phyloP scores from a whole-genome alignment of 2,888 invertebrate genomes.

The Macrophya annulata region DNA sequence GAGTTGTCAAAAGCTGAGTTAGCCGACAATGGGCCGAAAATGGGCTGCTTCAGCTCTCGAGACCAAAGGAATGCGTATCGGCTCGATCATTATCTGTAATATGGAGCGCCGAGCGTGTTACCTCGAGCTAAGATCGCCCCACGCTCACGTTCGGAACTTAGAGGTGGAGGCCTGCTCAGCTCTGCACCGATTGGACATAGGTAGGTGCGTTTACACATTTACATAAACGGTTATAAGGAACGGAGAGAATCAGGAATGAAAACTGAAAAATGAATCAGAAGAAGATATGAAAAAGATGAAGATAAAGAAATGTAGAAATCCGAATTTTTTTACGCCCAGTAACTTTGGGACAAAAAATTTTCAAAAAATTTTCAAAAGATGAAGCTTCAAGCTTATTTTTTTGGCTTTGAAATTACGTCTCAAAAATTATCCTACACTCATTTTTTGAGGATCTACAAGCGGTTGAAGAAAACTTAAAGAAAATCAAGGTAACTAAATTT shows the following conservation, averaged over 20 bases:
- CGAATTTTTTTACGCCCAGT: not conserved
- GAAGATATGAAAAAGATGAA: not conserved
- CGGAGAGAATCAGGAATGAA: not conserved
- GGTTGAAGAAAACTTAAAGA: no score
- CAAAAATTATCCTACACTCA: no score
- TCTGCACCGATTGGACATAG: not conserved
- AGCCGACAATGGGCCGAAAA: conserved; percentile 54
- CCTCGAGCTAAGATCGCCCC: conserved; percentile 34
- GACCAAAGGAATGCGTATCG: conserved; percentile 57
- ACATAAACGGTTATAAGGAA: conserved; percentile 12
- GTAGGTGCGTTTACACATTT: conserved; percentile 23
- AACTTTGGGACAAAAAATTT: not conserved
- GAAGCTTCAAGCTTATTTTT: no score
- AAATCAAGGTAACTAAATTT: no score
- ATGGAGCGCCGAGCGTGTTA: conserved; percentile 54
- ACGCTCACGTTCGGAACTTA: not conserved
- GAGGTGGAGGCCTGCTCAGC: not conserved
- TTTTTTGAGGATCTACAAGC: no score
- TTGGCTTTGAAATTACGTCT: no score
- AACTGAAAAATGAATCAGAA: not conserved
- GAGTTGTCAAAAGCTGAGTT: conserved; percentile 56
- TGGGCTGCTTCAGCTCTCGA: conserved; percentile 50
- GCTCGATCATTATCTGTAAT: conserved; percentile 57
- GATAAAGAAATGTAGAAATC: not conserved
- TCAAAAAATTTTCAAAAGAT: no score